phyloP scores from a whole-genome alignment of 2,113 vertebrate genomes.

The Tetrax tetrax region DNA sequence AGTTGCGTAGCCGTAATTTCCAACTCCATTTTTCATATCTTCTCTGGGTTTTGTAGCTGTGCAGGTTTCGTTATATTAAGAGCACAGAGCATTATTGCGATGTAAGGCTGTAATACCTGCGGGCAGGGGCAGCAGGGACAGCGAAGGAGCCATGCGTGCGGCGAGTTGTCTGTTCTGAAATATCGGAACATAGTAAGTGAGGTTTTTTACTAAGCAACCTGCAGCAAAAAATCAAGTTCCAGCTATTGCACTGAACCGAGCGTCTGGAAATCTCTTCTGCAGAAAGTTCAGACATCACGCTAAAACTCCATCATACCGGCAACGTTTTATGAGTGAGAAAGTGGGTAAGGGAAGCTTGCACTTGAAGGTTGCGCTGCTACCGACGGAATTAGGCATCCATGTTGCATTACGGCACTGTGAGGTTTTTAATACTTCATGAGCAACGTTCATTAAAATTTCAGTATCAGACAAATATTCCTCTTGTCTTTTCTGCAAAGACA shows the following conservation, averaged over 20 bases:
- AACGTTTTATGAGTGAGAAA: neutral
- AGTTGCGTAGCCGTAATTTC: neutral
- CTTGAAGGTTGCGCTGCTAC: neutral
- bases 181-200: neutral
- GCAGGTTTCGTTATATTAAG: neutral
- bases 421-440: neutral
- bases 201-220: neutral
- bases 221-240: neutral
- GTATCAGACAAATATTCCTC: neutral
- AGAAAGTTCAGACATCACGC: neutral
- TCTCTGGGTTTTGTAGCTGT: neutral
- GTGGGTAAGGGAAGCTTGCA: neutral
- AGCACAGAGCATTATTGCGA: neutral
- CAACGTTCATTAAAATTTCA: neutral
- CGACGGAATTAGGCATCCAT: neutral
- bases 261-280: neutral
- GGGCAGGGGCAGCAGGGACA: neutral
- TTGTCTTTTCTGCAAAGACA: neutral
- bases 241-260: neutral
- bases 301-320: neutral
- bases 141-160: accelerated
- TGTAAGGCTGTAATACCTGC: accelerated
- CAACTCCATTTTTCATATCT: neutral
- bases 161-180: neutral
- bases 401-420: neutral